A percentile compares a stretch with the other conserved stretches of the same genome.
Conservation (phyloP, 2,113 vertebrate species). For the Fukomys damarensis region DNA sequence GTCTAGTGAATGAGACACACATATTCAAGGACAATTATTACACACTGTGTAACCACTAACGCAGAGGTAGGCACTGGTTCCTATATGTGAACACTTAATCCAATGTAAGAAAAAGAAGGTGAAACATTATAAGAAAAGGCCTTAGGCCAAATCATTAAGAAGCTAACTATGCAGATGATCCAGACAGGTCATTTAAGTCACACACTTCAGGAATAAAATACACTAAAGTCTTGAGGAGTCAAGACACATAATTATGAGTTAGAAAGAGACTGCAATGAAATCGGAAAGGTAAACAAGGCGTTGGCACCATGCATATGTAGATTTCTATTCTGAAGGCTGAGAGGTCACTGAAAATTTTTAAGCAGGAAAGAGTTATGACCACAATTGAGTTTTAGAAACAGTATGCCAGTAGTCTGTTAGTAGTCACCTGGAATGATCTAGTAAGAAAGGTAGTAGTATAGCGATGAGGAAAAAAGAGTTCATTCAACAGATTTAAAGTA, state of each 20-base stretch:
- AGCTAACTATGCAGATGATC: not conserved
- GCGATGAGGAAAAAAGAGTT: not conserved
- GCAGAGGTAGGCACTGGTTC: not conserved
- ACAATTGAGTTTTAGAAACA: not conserved
- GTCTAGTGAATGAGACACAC: not conserved
- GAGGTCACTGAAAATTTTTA: not conserved
- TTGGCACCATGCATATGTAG: not conserved
- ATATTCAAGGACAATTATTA: not conserved
- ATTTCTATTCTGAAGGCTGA: not conserved
- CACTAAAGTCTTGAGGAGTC: not conserved
- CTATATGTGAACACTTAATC: not conserved
- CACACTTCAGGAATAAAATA: not conserved
- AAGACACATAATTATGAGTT: not conserved
- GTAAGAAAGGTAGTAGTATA: not conserved
- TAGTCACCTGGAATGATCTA: not conserved
- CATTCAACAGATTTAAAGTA: not conserved
- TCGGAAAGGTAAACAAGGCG: not conserved
- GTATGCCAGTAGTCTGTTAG: fast-evolving
- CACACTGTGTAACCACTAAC: not conserved
- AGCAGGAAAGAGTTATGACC: not conserved
- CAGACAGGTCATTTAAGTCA: not conserved
- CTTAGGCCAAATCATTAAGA: not conserved
- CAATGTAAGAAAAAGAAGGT: not conserved
- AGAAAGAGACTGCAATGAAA: not conserved
- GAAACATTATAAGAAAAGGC: not conserved